Evolutionary conservation across 2,888 invertebrate species (phyloP), one percentile per base, ranked within the genome.

Genomic region (Tetanocera ferruginea): DNA sequence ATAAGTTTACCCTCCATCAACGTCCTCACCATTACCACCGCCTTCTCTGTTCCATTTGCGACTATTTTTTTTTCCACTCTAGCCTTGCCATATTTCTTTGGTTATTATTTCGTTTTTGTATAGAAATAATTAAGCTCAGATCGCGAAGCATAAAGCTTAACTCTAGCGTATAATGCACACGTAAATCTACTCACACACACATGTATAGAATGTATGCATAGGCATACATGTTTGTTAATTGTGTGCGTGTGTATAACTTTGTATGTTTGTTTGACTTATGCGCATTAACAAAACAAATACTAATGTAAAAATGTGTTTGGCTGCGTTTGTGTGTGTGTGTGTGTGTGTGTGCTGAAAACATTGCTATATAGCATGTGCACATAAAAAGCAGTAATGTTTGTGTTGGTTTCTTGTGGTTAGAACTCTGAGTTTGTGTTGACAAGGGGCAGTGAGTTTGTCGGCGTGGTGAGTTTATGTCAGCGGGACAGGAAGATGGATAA

Each of bases 81-180:
- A 19, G n/a, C 55, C 23, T 19, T 19, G 19, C 23, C 55, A 55
- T 55, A 55, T 55, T 55, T 55, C 55, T 55, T 55, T 55, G 9
- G 55, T 19, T 23, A 55, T 55, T 55, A 6, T 55, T 55, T n/a
- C 23, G n/a, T n/a, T 55, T n/a, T 55, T 55, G 5, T 19, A 55
- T 55, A 55, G 9, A 55, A 55, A 55, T 55, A 55, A 55, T 55
- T 55, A 55, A 6, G 23, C n/a, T n/a, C 55, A 55, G 1, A 8
- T n/a, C 55, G 55, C 55, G 23, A 55, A 55, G 55, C 55, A 55
- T 55, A 55, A 23, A 55, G 19, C 23, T 55, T 55, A 55, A 19
- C 55, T 55, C 55, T 55, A 55, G 55, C 55, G 55, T 55, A 55
- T 55, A 55, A 55, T 55, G 55, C 55, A 55, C 55, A 55, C 23